Conservation (phyloP, 2,113 vertebrate species). For the Pantherophis guttatus region DNA sequence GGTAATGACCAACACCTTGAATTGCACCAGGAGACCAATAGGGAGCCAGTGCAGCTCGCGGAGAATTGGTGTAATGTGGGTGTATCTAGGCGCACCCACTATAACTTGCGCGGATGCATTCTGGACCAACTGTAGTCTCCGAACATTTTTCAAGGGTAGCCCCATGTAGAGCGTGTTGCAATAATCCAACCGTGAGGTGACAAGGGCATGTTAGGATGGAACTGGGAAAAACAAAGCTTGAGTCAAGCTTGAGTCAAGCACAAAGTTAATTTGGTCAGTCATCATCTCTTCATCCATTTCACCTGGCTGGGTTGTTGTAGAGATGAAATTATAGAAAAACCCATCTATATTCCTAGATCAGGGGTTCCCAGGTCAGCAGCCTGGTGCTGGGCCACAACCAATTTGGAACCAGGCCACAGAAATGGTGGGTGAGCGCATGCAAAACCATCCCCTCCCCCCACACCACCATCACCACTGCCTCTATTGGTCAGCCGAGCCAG, state of each 20-base stretch:
- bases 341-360: not conserved
- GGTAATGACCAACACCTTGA: too few species aligned
- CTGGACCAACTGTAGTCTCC: too few species aligned
- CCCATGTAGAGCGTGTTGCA: too few species aligned
- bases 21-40: too few species aligned
- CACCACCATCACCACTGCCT: not conserved
- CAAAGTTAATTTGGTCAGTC: not conserved
- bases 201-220: not conserved
- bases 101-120: too few species aligned
- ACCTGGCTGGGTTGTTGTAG: not conserved
- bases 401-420: not conserved
- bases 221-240: not conserved
- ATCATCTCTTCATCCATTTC: not conserved
- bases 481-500: not conserved
- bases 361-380: not conserved
- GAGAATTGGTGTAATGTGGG: too few species aligned
- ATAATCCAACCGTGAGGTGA: too few species aligned
- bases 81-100: too few species aligned
- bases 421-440: not conserved
- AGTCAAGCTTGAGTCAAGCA: not conserved
- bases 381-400: not conserved
- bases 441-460: not conserved
- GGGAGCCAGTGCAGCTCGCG: too few species aligned
- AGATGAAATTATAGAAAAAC: not conserved
- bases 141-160: too few species aligned